Percentiles rank a stretch among this genome's conserved stretches.
Evolutionary conservation across 2,888 invertebrate genomes (phyloP).

Genomic region (Lochmaea capreae): DNA sequence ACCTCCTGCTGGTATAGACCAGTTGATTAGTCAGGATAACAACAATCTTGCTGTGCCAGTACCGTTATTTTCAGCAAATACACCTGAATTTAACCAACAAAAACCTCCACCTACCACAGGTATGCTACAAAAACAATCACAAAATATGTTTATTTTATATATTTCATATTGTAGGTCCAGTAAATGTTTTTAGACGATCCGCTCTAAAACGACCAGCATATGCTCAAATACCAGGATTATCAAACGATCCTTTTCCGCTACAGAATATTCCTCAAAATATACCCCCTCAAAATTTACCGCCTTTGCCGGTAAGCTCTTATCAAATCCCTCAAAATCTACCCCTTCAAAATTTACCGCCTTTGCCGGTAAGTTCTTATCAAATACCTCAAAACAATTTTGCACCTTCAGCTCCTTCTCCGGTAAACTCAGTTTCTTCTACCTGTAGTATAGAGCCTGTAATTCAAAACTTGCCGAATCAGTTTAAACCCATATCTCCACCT

Average conservation of each 20-base stretch:
- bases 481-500: constrained; percentile 52
- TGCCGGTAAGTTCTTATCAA: constrained; percentile 28
- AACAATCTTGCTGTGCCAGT: constrained; percentile 44
- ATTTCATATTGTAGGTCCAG: constrained; percentile 49
- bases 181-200: constrained; percentile 74
- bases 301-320: constrained; percentile 27
- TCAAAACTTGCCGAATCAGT: constrained; percentile 45
- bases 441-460: constrained; percentile 43
- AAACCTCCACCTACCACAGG: constrained; percentile 44
- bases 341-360: constrained; percentile 25
- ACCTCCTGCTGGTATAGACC: constrained; percentile 53
- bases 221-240: constrained; percentile 81
- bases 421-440: constrained; percentile 41
- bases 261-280: constrained; percentile 29
- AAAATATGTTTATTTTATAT: not conserved
- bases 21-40: constrained; percentile 50
- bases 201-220: constrained; percentile 78
- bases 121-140: constrained; percentile 17
- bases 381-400: constrained; percentile 16
- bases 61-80: constrained; percentile 43
- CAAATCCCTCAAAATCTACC: constrained; percentile 17
- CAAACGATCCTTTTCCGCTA: constrained; percentile 41
- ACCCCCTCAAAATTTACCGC: constrained; percentile 30
- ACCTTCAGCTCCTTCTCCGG: constrained; percentile 44
- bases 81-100: constrained; percentile 48